A percentile compares a stretch with the other conserved stretches of the same genome.
Evolutionary conservation across 2,113 vertebrate species (phyloP).

Genomic region (Orycteropus afer): DNA sequence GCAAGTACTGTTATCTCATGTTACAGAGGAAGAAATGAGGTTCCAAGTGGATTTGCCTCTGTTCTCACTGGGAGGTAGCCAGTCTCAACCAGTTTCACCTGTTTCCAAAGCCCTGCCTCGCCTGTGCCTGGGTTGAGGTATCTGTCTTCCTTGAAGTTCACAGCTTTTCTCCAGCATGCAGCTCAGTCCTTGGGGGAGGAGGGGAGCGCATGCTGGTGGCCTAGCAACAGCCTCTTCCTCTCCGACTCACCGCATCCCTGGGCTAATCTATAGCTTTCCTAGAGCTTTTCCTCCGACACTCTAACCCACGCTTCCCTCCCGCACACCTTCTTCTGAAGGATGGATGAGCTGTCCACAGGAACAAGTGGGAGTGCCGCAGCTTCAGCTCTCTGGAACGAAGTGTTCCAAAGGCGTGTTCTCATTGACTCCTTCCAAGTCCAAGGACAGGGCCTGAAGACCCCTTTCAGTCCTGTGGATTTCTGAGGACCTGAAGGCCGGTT

Average conservation of each 20-base stretch:
- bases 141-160: background rate
- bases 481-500: background rate
- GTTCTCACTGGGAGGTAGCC: background rate
- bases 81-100: background rate
- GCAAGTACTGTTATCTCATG: background rate
- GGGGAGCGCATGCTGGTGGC: background rate
- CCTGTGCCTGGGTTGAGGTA: background rate
- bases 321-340: conserved; percentile 59
- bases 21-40: background rate
- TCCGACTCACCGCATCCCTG: background rate
- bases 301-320: conserved; percentile 66
- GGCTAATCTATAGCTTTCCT: conserved; percentile 71
- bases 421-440: conserved; percentile 33
- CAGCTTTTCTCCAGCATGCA: background rate
- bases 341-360: conserved; percentile 73
- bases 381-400: conserved; percentile 60
- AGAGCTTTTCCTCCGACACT: conserved; percentile 45
- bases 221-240: conserved; percentile 74
- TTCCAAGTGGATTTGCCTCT: background rate
- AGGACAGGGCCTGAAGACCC: conserved; percentile 2
- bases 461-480: conserved; percentile 25
- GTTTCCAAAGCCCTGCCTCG: background rate
- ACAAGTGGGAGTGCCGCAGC: conserved; percentile 57
- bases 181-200: background rate
- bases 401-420: conserved; percentile 37